phyloP scores from a whole-genome alignment of 2,888 invertebrate species.

The Rambutsinella grinnellia region DNA sequence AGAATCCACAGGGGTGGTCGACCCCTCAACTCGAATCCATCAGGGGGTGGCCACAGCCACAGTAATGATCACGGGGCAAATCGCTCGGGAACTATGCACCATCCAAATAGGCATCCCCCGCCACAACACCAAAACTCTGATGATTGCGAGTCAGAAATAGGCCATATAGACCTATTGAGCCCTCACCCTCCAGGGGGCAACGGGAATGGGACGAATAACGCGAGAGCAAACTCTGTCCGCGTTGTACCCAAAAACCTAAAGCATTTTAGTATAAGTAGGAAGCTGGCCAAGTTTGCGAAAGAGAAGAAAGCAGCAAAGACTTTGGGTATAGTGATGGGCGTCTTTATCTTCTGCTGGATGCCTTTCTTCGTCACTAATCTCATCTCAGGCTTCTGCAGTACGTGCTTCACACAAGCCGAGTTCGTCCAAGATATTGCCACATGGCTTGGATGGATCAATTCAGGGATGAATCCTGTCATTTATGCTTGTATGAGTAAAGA shows the following conservation, averaged over 20 bases:
- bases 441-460: constrained; percentile 98
- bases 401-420: constrained; percentile 82
- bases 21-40: constrained; percentile 70
- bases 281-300: constrained; percentile 94
- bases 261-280: constrained; percentile 92
- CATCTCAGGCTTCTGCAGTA: constrained; percentile 83
- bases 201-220: constrained; percentile 69
- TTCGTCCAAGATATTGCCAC: constrained; percentile 93
- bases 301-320: constrained; percentile 97
- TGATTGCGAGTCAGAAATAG: constrained; percentile 74
- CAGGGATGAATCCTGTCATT: constrained; percentile 91
- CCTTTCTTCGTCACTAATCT: constrained; percentile 97
- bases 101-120: constrained; percentile 66
- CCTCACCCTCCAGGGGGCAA: constrained; percentile 45
- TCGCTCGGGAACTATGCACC: constrained; percentile 28
- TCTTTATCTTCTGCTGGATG: constrained; percentile 96
- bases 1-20: constrained; percentile 92
- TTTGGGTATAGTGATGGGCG: constrained; percentile 97
- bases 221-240: constrained; percentile 62
- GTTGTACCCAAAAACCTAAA: constrained; percentile 72
- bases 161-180: constrained; percentile 61
- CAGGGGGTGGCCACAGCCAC: constrained; percentile 66
- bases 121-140: constrained; percentile 70
- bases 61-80: constrained; percentile 12
- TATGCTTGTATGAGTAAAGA: constrained; percentile 99